Conservation (phyloP, 2,888 invertebrate species). For the Xylota sylvarum region DNA sequence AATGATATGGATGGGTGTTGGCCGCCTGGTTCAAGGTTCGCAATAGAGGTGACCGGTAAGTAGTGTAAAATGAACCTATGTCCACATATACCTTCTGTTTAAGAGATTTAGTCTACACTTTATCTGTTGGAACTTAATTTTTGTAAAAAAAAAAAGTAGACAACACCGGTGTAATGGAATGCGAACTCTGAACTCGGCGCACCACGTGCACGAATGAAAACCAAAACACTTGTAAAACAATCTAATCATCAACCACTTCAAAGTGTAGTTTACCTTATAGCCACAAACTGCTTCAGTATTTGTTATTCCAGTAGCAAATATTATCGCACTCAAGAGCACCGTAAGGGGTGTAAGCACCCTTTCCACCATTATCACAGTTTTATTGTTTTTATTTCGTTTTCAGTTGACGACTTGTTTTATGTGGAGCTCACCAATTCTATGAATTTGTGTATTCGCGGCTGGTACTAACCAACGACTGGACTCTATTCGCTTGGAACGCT, state of each 20-base stretch:
- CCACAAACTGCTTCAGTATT: constrained; percentile 58
- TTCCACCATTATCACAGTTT: constrained; percentile 50
- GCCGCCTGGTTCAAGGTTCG: neutral
- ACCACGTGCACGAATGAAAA: neutral
- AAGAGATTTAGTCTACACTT: neutral
- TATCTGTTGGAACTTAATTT: no score
- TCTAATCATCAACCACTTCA: neutral
- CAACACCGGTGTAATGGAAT: no score
- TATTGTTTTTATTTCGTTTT: neutral
- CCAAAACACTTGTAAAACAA: neutral
- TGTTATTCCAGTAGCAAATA: constrained; percentile 20
- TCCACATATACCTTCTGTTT: no score
- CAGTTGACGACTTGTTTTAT: neutral
- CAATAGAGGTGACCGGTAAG: neutral
- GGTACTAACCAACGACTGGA: constrained; percentile 60
- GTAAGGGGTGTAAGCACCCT: constrained; percentile 39
- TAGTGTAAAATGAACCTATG: no score
- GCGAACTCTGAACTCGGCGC: neutral
- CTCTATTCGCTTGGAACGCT: constrained; percentile 35
- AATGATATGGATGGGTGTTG: constrained; percentile 17
- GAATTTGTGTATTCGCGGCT: constrained; percentile 52
- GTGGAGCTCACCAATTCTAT: neutral
- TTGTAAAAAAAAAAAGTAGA: no score
- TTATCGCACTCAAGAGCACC: constrained; percentile 27
- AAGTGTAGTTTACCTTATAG: constrained; percentile 55